Evolutionary conservation across 2,113 vertebrate genomes (phyloP).

Genomic region (Carassius auratus): DNA sequence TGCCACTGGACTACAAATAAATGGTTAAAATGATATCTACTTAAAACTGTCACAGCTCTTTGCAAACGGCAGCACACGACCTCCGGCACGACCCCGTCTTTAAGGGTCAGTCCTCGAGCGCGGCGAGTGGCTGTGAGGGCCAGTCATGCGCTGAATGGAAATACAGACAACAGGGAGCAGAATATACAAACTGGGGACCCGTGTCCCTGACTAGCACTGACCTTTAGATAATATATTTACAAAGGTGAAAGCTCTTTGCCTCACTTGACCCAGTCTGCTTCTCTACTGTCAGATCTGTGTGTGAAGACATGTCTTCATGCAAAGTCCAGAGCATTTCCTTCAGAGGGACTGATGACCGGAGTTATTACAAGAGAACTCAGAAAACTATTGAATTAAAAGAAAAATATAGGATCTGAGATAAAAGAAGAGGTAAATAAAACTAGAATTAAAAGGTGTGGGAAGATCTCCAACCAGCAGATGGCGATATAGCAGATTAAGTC

Average conservation of each 20-base stretch:
- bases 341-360: neutral
- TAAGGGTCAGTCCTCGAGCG: constrained; percentile 75
- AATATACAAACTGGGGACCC: constrained; percentile 40
- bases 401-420: neutral
- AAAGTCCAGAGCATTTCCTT: neutral
- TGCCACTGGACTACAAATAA: constrained; percentile 72
- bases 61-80: constrained; percentile 61
- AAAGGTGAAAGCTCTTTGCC: constrained; percentile 21
- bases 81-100: constrained; percentile 74
- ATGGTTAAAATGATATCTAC: constrained; percentile 80
- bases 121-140: constrained; percentile 58
- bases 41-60: constrained; percentile 77
- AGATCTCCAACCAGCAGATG: too few species aligned
- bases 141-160: constrained; percentile 76
- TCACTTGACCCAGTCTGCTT: constrained; percentile 20
- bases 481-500: too few species aligned
- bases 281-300: neutral
- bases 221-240: constrained; percentile 46
- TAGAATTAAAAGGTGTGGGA: too few species aligned
- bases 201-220: constrained; percentile 52
- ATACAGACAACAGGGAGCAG: constrained; percentile 61
- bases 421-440: neutral
- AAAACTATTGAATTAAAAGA: neutral
- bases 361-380: neutral
- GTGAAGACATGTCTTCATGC: constrained; percentile 17